phyloP scores from a whole-genome alignment of 2,888 invertebrate genomes.

The Drosophila mettleri region DNA sequence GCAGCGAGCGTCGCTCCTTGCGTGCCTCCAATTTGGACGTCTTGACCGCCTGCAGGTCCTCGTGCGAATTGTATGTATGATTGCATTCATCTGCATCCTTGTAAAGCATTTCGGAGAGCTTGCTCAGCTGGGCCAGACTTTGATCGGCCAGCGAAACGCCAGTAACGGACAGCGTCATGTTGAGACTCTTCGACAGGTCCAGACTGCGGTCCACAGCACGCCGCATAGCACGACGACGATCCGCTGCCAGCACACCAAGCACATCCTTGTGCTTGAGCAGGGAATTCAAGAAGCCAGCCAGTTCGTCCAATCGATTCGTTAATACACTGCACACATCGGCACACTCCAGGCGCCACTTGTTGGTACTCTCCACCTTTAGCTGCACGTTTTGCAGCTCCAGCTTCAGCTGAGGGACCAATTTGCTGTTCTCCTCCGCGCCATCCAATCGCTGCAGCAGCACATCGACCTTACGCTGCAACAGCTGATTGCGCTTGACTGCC shows the following conservation, averaged over 20 bases:
- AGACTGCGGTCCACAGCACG: constrained; percentile 86
- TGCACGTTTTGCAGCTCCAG: constrained; percentile 75
- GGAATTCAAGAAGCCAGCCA: constrained; percentile 87
- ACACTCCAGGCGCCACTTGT: constrained; percentile 83
- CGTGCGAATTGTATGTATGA: constrained; percentile 79
- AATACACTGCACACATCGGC: constrained; percentile 84
- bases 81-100: constrained; percentile 64
- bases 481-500: constrained; percentile 82
- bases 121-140: constrained; percentile 85
- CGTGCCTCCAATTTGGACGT: constrained; percentile 73
- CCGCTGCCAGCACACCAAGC: constrained; percentile 86
- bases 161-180: constrained; percentile 83
- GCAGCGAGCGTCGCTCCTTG: constrained; percentile 83
- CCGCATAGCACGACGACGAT: constrained; percentile 86
- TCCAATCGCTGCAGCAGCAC: constrained; percentile 78
- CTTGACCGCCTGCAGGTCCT: constrained; percentile 74
- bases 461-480: constrained; percentile 83
- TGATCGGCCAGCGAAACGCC: constrained; percentile 85
- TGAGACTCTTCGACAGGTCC: constrained; percentile 86
- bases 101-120: constrained; percentile 85
- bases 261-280: constrained; percentile 87
- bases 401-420: constrained; percentile 68
- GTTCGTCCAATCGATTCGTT: constrained; percentile 87
- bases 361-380: constrained; percentile 77
- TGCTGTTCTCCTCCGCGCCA: constrained; percentile 65